Evolutionary conservation across 2,888 invertebrate genomes (phyloP), one percentile per base, ranked within the genome.

Genomic region (Cistogaster globosa): DNA sequence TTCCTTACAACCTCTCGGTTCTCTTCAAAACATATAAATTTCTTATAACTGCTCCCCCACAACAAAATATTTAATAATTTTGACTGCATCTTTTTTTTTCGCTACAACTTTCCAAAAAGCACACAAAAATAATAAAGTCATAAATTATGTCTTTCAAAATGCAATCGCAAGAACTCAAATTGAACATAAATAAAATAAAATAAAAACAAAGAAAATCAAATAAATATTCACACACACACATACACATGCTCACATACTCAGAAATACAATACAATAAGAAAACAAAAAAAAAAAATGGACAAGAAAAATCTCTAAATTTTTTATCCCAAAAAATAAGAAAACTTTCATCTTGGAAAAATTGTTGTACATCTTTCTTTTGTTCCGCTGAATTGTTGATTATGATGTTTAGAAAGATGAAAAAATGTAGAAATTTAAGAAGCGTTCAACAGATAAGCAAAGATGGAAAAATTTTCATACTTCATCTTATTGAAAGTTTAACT

Each of bases 181-280:
- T 42, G 12, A 12, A 42, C 42, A 42, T 42, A 82, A 82, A 75
- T 62, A 81, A 80, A 80, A 80, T 22, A 69, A 67, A 80, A 65
- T 62, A 68, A 58, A 55, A 69, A 36, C 26, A 42, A 42, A 45
- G 71, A 55, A 71, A n/a, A n/a, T n/a, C n/a, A n/a, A 38, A 42
- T 90, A 88, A 88, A 88, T 89, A 89, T 89, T 86, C 88, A 83
- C 82, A 90, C 88, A 88, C 90, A 89, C 51, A 4, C 18, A 51
- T 18, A 89, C 1, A 18, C 18, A 51, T n/a, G 12, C 2, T 12
- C 1, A 45, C 12, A 45, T 88, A 87, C 87, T 83, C 86, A 87
- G 85, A 87, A 89, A 89, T 88, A 45, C 26, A 38, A 11, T 22
- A 45, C 45, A 20, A 20, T 11, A 53, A 69, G 45, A 38, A 72